Evolutionary conservation across 1,140 invertebrate species (phyloP).

Genomic region (Meteorus sp.): DNA sequence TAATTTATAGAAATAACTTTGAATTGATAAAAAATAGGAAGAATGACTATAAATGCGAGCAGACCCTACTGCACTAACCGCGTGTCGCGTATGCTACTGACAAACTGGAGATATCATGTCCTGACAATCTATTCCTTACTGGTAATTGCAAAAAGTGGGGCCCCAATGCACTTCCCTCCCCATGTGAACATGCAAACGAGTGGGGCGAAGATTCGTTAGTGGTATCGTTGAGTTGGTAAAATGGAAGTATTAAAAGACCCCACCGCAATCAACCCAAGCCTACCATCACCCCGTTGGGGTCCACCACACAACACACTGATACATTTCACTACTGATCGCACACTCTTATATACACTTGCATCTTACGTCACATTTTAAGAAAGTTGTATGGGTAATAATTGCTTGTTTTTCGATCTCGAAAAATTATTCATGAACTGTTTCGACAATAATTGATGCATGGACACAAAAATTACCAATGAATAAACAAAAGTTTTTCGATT

Average conservation of each 20-base stretch:
- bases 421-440: slow-evolving; percentile 7
- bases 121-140: slow-evolving; percentile 18
- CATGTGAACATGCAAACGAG: neutral
- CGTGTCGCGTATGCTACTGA: slow-evolving; percentile 22
- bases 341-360: slow-evolving; percentile 16
- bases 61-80: slow-evolving; percentile 16
- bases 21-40: no score
- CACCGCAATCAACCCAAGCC: neutral
- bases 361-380: slow-evolving; percentile 46
- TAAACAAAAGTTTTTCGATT: no score
- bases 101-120: slow-evolving; percentile 24
- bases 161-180: slow-evolving; percentile 2
- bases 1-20: no score
- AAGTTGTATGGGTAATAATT: slow-evolving; percentile 44
- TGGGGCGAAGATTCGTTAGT: neutral
- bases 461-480: no score
- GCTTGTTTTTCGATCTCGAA: slow-evolving; percentile 17
- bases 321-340: slow-evolving; percentile 20
- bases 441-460: no score
- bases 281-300: slow-evolving; percentile 11
- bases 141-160: slow-evolving; percentile 21
- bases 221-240: neutral
- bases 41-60: no score
- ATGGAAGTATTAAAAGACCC: slow-evolving; percentile 4
- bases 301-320: neutral